Conservation (phyloP, 2,888 invertebrate species). For the Tetranychus truncatus region DNA sequence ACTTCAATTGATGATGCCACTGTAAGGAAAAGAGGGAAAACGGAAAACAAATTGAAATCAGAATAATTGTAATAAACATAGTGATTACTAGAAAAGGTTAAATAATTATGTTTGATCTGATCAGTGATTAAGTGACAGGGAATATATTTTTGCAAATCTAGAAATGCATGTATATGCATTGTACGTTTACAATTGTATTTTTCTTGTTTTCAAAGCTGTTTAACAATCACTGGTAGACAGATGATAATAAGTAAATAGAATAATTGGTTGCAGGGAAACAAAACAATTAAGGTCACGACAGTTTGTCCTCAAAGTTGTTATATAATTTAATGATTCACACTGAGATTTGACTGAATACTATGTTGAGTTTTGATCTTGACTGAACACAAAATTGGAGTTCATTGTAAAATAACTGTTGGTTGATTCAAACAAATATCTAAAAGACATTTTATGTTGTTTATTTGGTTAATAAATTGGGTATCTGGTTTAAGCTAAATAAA, state of each 20-base stretch:
- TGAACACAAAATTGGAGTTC: not conserved
- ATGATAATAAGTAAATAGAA: not conserved
- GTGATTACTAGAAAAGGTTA: no score
- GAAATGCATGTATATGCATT: not conserved
- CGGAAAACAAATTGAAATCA: not conserved
- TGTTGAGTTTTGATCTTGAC: no score
- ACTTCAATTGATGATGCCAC: conserved; percentile 4
- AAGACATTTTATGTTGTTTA: not conserved
- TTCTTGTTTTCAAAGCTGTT: no score
- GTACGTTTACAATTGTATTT: no score
- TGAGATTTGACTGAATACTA: not conserved
- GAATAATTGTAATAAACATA: not conserved
- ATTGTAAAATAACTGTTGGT: not conserved
- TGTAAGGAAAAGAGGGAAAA: not conserved
- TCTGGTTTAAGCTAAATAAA: no score
- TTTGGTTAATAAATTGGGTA: not conserved
- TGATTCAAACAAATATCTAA: not conserved
- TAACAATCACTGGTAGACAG: not conserved
- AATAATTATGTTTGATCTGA: no score
- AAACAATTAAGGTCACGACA: not conserved
- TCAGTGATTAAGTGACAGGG: not conserved
- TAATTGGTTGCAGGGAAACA: not conserved
- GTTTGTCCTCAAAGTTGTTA: not conserved
- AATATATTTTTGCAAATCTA: not conserved
- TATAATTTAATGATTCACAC: not conserved